phyloP scores from a whole-genome alignment of 1,140 invertebrate genomes.

The Drosophila asahinai region DNA sequence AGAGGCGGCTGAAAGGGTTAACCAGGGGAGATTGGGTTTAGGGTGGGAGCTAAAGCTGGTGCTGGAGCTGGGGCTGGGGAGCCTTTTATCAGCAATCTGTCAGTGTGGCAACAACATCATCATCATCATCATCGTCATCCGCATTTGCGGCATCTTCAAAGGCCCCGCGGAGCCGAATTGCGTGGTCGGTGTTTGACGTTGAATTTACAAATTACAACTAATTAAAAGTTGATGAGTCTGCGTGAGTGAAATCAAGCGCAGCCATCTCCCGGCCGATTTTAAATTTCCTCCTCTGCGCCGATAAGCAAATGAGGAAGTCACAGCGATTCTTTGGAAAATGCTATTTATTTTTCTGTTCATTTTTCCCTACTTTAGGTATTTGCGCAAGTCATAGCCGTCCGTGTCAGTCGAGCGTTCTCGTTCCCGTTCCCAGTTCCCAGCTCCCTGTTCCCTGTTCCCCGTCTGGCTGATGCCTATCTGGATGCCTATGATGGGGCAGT shows the following conservation, averaged over 20 bases:
- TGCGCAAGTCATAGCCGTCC: slow-evolving; percentile 62
- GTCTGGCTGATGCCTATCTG: slow-evolving; percentile 61
- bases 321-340: slow-evolving; percentile 69
- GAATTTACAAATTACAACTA: slow-evolving; percentile 84
- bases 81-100: slow-evolving; percentile 77
- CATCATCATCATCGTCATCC: slow-evolving; percentile 43
- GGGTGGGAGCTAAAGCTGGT: not conserved
- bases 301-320: slow-evolving; percentile 79
- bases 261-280: slow-evolving; percentile 14
- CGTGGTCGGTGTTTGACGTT: slow-evolving; percentile 73
- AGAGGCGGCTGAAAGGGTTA: slow-evolving; percentile 39
- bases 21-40: slow-evolving; percentile 7
- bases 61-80: not conserved
- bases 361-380: slow-evolving; percentile 43
- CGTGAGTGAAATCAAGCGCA: slow-evolving; percentile 81
- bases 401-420: slow-evolving; percentile 38
- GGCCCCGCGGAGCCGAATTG: slow-evolving; percentile 30
- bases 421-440: not conserved
- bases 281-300: slow-evolving; percentile 32
- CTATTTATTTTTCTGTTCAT: slow-evolving; percentile 52
- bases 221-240: slow-evolving; percentile 83
- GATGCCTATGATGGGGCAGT: slow-evolving; percentile 35
- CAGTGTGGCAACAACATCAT: slow-evolving; percentile 64
- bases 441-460: not conserved
- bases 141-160: slow-evolving; percentile 68